Evolutionary conservation across 2,888 invertebrate genomes (phyloP).

Genomic region (Creontiades dilutus): DNA sequence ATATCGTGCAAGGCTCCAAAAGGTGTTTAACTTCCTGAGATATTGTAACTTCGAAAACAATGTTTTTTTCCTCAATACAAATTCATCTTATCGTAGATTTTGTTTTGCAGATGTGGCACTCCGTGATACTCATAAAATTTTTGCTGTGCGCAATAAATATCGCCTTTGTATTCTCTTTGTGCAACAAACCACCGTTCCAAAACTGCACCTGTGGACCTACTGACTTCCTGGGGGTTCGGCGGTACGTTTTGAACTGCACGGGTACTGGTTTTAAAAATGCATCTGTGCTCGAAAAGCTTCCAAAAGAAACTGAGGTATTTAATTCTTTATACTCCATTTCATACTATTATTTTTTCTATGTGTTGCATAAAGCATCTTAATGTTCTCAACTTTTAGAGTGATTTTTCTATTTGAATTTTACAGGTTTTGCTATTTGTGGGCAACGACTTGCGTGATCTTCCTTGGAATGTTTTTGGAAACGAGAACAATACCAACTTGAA

Average conservation of each 20-base stretch:
- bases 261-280: slow-evolving; percentile 82
- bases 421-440: slow-evolving; percentile 86
- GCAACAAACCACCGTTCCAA: slow-evolving; percentile 53
- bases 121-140: not conserved
- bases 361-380: slow-evolving; percentile 4
- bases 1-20: no score
- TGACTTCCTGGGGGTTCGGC: slow-evolving; percentile 79
- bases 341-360: slow-evolving; percentile 41
- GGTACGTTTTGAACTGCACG: slow-evolving; percentile 86
- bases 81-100: no score
- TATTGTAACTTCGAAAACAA: no score
- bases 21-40: no score
- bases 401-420: not conserved
- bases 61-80: no score
- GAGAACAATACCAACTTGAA: slow-evolving; percentile 82
- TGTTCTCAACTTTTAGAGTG: no score
- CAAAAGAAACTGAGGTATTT: slow-evolving; percentile 82
- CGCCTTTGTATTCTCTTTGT: not conserved
- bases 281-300: slow-evolving; percentile 82
- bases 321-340: no score
- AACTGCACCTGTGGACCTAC: slow-evolving; percentile 81
- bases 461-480: slow-evolving; percentile 86
- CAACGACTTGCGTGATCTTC: slow-evolving; percentile 83
- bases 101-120: not conserved
- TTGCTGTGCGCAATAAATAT: not conserved